Base-by-base conservation (phyloP, 2,797 vertebrate species). In the Siniperca undulata region DNA sequence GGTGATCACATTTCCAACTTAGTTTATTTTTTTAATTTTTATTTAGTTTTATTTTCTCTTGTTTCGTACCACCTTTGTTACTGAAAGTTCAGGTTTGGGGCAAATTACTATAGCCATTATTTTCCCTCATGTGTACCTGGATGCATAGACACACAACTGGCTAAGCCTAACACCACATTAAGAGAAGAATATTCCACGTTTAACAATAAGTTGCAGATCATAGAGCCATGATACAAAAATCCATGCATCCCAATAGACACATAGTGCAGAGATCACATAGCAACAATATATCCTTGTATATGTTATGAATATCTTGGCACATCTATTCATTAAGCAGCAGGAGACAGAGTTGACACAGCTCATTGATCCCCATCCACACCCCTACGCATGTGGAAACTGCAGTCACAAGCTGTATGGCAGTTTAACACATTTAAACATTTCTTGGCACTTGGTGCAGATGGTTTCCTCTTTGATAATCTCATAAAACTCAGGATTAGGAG, bases 301-400 rank as follows among this genome's bases (percentile, higher is more conserved):
- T 34, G 7, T 70, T 56, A 3, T 13, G 17, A 44, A 38, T 38
- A 34, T 24, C 30, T 46, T 50, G 9, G 24, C 27, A 19, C 14
- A 62, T 66, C 50, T 56, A 50, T 30, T 74, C 6, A 62, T 82
- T 44, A 38, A 58, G 46, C 66, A 70, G 27, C 40, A 24, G 17
- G 14, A 69, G 60, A 58, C 1, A 36, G 42, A 60, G 52, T 24
- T 55, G 81, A 89, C 84, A 83, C 78, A 36, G 82, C 65, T 88
- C 85, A 83, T 1, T 44, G 76, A 80, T 74, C 64, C 77, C 38
- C 48, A 56, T 82, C 82, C 78, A 69, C 87, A 83, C 80, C 65
- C 84, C 74, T 30, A 13, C 22, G 64, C 66, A 58, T 65, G 69
- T 86, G 79, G 64, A 88, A 88, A 64, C 56, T 55, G 69, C 56